Base-by-base conservation (phyloP, 2,797 vertebrate genomes). In the Setipinna tenuifilis region DNA sequence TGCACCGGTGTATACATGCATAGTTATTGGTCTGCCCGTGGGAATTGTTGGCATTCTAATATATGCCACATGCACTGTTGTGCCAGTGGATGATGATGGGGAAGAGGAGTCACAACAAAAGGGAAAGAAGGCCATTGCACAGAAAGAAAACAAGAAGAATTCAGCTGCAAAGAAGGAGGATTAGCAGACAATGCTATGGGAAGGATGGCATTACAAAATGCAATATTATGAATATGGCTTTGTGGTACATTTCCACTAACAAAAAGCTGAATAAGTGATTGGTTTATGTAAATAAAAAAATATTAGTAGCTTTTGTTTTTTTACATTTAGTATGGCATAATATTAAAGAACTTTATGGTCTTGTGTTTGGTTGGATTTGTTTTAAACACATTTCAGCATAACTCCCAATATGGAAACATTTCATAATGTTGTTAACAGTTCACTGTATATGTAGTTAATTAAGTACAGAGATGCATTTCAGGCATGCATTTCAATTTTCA, bases 41-140 rank as follows among this genome's bases (percentile, higher is more conserved):
- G 81, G 41, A 6, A 50, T 90, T 54, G 61, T 85, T 57, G 57
- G 28, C 78, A n/a, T 91, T 6, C 44, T 91, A 28, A 54, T 90
- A 28, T 84, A 86, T 85, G 90, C 71, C 23, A 87, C 85, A 41
- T 91, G 90, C 41, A 89, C 86, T 11, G 88, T 85, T 44, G 83
- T 88, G 48, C 86, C 44, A 6, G 82, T 50, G 59, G 75, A 88
- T 16, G 83, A 88, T 21, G 87, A 85, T 16, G 84, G 61, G n/a
- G 61, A 81, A 2, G 87, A 31, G 6, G 88, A 89, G 80, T 6
- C 58, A n/a, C 0, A 41, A 16, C 35, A 44, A 68, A 44, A 44
- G 41, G 25, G 46, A 50, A 78, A 54, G 41, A 83, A 59, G 59
- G 9, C 28, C 28, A 35, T 85, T 57, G 44, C 81, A 23, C 57